Conservation (phyloP, 2,113 vertebrate genomes). For the Antechinus flavipes region DNA sequence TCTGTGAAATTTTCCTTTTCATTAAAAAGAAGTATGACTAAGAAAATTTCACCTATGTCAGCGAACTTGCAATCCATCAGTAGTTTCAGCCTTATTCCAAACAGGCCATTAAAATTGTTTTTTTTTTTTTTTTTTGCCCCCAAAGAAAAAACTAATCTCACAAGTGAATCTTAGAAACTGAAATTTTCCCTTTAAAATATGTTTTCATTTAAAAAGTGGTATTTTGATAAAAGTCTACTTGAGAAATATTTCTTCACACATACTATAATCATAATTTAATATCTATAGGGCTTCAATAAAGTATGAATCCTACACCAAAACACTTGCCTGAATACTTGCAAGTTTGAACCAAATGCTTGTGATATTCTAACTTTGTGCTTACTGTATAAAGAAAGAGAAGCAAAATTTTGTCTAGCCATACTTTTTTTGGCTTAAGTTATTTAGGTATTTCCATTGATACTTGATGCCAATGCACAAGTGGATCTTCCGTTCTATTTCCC, state of each 20-base stretch:
- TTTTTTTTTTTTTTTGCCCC: background rate
- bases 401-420: background rate
- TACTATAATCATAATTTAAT: background rate
- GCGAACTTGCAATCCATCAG: background rate
- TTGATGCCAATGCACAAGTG: background rate
- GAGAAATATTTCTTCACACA: background rate
- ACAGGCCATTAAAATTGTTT: background rate
- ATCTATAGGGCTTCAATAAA: background rate
- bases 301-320: background rate
- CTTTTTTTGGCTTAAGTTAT: background rate
- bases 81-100: background rate
- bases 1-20: background rate
- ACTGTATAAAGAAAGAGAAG: background rate
- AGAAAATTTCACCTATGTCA: background rate
- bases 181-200: background rate
- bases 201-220: background rate
- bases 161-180: background rate
- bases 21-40: background rate
- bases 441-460: background rate
- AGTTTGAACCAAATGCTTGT: no score
- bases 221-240: background rate
- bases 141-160: background rate
- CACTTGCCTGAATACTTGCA: background rate
- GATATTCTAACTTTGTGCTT: background rate
- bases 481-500: background rate